These are phyloP conservation scores for Oreochromis grahami DNA, from an alignment of 2,797 vertebrate species.

Conservation along the genomic window DNA sequence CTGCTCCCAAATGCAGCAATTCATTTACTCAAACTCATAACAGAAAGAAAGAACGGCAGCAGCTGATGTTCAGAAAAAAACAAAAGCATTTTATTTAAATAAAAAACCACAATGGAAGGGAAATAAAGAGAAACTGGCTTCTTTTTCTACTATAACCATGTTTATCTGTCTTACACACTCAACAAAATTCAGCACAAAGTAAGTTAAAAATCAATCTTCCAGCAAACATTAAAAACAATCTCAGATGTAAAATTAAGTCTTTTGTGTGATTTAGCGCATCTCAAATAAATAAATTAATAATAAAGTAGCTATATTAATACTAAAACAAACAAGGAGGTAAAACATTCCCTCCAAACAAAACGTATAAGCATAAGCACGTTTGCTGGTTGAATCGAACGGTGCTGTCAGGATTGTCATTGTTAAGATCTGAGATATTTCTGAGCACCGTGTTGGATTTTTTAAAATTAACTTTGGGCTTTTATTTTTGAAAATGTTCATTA, in stretches of 20 bases:
- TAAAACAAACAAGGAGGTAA: background rate
- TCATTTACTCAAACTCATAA: background rate
- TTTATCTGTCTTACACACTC: accelerated
- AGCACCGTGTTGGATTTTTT: background rate
- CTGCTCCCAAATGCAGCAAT: background rate
- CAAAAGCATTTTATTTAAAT: background rate
- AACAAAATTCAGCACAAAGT: background rate
- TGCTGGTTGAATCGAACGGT: background rate
- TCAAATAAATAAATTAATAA: background rate
- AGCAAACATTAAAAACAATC: accelerated
- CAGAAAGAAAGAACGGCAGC: background rate
- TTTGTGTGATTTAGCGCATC: background rate
- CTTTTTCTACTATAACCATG: background rate
- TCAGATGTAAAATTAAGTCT: background rate
- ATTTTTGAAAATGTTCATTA: background rate
- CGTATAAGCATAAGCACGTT: background rate
- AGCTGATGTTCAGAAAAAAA: background rate
- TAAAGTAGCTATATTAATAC: background rate
- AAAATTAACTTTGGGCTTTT: background rate
- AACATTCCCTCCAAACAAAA: background rate
- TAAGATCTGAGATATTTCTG: background rate
- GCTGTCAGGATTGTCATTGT: background rate
- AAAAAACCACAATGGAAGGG: background rate
- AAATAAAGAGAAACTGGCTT: background rate
- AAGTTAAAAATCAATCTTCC: background rate